Conservation (phyloP, 92 coral and sea anemone genomes). For the Plumapathes pennacea region DNA sequence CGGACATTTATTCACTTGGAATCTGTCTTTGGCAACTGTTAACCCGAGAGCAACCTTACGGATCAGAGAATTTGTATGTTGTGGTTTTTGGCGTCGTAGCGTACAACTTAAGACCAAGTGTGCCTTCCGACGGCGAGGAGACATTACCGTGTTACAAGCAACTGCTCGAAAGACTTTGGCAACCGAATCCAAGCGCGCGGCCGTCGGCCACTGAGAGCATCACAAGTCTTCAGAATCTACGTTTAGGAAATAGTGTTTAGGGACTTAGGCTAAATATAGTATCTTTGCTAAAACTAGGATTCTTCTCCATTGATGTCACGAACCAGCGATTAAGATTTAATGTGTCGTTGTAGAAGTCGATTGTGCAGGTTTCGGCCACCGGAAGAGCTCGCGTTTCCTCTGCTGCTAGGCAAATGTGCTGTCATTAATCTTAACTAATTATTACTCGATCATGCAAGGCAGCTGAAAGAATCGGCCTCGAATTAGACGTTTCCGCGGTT, state of each 20-base stretch:
- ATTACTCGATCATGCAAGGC: too few species aligned
- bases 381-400: too few species aligned
- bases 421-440: too few species aligned
- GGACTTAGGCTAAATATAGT: neutral
- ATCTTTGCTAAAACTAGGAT: conserved; percentile 16
- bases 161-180: conserved; percentile 83
- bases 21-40: conserved; percentile 92
- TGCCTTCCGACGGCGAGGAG: conserved; percentile 64
- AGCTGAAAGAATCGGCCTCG: too few species aligned
- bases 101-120: conserved; percentile 88
- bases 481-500: too few species aligned
- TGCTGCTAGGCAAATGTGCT: too few species aligned
- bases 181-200: conserved; percentile 59
- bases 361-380: too few species aligned
- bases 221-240: conserved; percentile 46
- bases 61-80: conserved; percentile 89
- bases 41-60: conserved; percentile 90
- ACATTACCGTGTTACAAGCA: conserved; percentile 59
- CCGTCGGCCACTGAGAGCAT: conserved; percentile 78
- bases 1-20: conserved; percentile 95
- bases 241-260: conserved; percentile 45
- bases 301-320: conserved; percentile 58
- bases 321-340: conserved; percentile 47
- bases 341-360: too few species aligned
- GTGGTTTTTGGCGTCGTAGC: conserved; percentile 98